phyloP scores from a whole-genome alignment of 2,797 vertebrate species.

The Rhincodon typus region DNA sequence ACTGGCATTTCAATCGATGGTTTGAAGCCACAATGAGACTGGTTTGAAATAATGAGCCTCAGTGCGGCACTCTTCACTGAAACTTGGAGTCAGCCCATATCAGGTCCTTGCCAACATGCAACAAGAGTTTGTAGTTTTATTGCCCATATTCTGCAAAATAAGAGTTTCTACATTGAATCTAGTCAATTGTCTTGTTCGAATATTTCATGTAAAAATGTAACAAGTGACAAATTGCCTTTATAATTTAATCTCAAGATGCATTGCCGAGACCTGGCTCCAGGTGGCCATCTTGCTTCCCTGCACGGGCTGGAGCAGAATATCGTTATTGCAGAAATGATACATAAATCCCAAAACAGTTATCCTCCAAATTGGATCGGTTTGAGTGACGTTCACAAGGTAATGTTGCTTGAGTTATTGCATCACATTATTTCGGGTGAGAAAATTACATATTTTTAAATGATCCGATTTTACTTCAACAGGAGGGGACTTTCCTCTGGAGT shows the following conservation, averaged over 20 bases:
- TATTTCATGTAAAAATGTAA: neutral
- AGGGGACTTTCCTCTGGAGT: neutral
- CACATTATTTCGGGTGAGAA: neutral
- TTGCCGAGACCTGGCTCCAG: neutral
- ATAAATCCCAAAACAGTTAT: accelerated
- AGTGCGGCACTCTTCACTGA: no score
- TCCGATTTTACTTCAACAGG: neutral
- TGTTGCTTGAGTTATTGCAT: neutral
- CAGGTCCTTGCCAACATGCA: no score
- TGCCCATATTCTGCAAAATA: neutral
- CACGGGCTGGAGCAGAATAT: neutral
- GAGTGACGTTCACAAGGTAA: neutral
- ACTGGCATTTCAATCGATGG: no score
- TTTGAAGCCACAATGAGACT: no score
- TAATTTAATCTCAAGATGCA: neutral
- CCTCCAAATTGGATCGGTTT: neutral
- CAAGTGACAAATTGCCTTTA: neutral
- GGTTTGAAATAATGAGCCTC: no score
- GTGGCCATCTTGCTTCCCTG: neutral
- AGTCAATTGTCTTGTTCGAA: neutral
- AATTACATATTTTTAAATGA: neutral
- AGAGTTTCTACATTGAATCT: neutral
- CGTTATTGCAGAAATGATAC: neutral
- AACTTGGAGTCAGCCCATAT: no score
- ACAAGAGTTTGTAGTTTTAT: no score